These are phyloP conservation scores for Ormyrus rosae DNA, from an alignment of 2,888 invertebrate genomes.

Conservation along the genomic window DNA sequence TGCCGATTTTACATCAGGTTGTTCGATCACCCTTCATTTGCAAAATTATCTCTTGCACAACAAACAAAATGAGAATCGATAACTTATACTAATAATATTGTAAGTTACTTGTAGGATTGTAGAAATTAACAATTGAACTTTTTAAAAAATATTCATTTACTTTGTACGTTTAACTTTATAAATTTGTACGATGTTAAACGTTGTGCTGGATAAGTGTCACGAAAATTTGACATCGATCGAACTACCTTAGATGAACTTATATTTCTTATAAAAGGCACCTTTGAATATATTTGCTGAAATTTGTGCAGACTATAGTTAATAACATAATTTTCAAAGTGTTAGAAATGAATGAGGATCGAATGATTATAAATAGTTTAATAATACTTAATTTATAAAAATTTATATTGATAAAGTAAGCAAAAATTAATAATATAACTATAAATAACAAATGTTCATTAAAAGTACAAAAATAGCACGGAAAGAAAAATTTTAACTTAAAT, in stretches of 20 bases:
- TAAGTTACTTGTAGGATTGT: too few relatives aligned
- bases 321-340: conserved; percentile 28
- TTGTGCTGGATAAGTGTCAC: conserved; percentile 21
- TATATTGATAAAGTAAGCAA: not conserved
- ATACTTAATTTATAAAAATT: conserved; percentile 4
- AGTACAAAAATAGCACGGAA: not conserved
- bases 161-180: conserved; percentile 28
- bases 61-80: too few relatives aligned
- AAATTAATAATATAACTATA: not conserved
- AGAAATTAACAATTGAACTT: not conserved
- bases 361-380: conserved; percentile 4
- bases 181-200: conserved; percentile 42
- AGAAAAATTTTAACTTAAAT: not conserved
- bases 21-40: conserved; percentile 1
- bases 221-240: conserved; percentile 26
- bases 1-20: not conserved
- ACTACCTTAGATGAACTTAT: conserved; percentile 32
- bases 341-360: conserved; percentile 26
- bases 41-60: too few relatives aligned
- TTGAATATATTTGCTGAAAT: conserved; percentile 16
- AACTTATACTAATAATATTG: too few relatives aligned
- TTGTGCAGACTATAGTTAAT: conserved; percentile 34
- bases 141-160: conserved; percentile 28
- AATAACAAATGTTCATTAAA: not conserved
- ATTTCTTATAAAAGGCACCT: conserved; percentile 40